Base-by-base conservation (phyloP, 2,797 vertebrate species). In the Myotis findleyi region DNA sequence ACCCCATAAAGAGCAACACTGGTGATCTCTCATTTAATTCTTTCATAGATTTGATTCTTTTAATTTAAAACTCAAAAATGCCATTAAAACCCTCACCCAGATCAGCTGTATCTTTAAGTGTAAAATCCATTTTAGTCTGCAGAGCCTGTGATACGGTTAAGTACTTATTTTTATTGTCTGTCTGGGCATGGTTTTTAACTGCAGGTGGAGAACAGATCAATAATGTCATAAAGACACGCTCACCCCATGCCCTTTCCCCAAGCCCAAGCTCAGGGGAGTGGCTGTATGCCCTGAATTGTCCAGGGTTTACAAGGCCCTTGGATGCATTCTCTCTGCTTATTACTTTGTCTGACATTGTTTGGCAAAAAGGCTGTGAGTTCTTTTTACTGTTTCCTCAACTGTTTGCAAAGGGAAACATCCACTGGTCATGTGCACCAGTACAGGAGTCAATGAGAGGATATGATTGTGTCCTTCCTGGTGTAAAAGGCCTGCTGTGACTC, bases 131-230 rank as follows among this genome's bases (percentile, higher is more conserved):
- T 99, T 99, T 98, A 99, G 98, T 98, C 98, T 98, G 99, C 99
- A 99, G 99, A 99, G 99, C 99, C 99, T 98, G 98, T 98, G 99
- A 99, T 99, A 99, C 98, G 98, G 99, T 99, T 99, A 99, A 99
- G 98, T 98, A 98, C 99, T 99, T 99, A 99, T 99, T 99, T 99
- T 99, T 99, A 99, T 99, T 99, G 99, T 99, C 99, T 99, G 99
- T 99, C 99, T 99, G 99, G 98, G 98, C 99, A 99, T 98, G 99
- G 99, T 99, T 99, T 99, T 99, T 99, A 98, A 99, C 99, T 98
- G 99, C 97, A 98, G 98, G 98, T 99, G 98, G 98, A 98, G 98
- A 98, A 99, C 98, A 98, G 99, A 99, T 99, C 99, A 99, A 99
- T 99, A 99, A 98, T 98, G 98, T 99, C 99, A 99, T 99, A 99